Conservation (phyloP, 2,888 invertebrate genomes). For the Andrena haemorrhoa region DNA sequence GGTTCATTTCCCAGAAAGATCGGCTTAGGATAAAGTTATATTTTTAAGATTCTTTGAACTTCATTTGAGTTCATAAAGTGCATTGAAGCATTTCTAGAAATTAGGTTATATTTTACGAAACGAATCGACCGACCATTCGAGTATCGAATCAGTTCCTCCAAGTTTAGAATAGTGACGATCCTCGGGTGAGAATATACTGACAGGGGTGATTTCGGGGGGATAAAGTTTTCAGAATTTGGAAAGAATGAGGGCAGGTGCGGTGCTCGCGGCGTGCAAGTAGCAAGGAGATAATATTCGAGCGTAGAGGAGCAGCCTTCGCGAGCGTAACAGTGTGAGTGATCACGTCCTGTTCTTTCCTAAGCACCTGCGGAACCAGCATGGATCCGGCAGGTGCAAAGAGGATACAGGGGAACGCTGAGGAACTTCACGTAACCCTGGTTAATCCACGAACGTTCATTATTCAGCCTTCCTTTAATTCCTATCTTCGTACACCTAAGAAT, state of each 20-base stretch:
- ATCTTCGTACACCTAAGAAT: neutral
- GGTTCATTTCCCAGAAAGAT: neutral
- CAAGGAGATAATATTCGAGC: slow-evolving; percentile 50
- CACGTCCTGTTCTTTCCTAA: slow-evolving; percentile 64
- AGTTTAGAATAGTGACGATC: neutral
- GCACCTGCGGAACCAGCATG: slow-evolving; percentile 63
- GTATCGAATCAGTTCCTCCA: neutral
- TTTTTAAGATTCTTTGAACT: neutral
- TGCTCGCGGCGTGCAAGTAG: slow-evolving; percentile 24
- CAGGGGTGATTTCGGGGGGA: neutral
- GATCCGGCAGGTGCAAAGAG: slow-evolving; percentile 69
- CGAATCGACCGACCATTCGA: neutral
- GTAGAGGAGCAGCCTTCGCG: slow-evolving; percentile 44
- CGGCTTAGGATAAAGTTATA: slow-evolving; percentile 17
- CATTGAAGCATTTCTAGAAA: neutral
- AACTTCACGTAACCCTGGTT: slow-evolving; percentile 41
- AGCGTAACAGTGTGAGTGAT: slow-evolving; percentile 40
- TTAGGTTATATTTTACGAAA: slow-evolving; percentile 1
- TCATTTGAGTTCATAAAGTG: neutral
- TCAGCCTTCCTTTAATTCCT: too few species aligned
- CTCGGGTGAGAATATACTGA: too few species aligned
- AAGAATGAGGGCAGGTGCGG: slow-evolving; percentile 33
- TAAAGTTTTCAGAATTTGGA: slow-evolving; percentile 5
- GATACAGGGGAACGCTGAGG: slow-evolving; percentile 31
- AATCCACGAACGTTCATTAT: neutral